phyloP scores from a whole-genome alignment of 2,797 vertebrate species.

The Eulemur albifrons region DNA sequence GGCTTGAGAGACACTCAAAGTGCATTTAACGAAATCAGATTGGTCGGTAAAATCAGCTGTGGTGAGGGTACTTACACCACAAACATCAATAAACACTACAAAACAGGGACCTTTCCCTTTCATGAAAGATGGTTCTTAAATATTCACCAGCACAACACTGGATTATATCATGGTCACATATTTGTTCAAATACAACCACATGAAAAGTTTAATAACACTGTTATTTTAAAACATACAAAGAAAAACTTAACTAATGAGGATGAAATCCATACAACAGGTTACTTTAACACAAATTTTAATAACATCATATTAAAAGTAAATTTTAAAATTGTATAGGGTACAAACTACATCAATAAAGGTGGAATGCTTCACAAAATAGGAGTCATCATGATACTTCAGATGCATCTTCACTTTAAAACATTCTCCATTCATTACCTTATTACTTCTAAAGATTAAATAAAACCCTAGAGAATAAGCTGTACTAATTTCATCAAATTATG shows the following conservation, averaged over 20 bases:
- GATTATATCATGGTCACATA: background rate
- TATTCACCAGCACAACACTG: background rate
- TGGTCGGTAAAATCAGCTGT: background rate
- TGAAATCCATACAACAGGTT: background rate
- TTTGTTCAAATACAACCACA: background rate
- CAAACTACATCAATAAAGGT: background rate
- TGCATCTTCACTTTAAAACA: background rate
- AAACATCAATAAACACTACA: background rate
- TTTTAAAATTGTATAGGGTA: background rate
- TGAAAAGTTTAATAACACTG: background rate
- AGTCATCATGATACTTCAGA: background rate
- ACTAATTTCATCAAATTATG: constrained; percentile 13
- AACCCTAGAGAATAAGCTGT: background rate
- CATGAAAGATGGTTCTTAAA: background rate
- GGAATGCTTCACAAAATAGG: background rate
- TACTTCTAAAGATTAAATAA: background rate
- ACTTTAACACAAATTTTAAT: constrained; percentile 21
- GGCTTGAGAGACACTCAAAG: background rate
- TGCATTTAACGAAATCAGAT: background rate
- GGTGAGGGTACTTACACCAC: background rate
- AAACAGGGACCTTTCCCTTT: background rate
- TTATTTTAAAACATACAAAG: constrained; percentile 27
- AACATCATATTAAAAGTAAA: background rate
- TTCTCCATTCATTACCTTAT: background rate
- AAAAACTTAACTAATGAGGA: background rate